Base-by-base conservation (phyloP, 2,888 invertebrate species). In the Clepsis dumicolana region DNA sequence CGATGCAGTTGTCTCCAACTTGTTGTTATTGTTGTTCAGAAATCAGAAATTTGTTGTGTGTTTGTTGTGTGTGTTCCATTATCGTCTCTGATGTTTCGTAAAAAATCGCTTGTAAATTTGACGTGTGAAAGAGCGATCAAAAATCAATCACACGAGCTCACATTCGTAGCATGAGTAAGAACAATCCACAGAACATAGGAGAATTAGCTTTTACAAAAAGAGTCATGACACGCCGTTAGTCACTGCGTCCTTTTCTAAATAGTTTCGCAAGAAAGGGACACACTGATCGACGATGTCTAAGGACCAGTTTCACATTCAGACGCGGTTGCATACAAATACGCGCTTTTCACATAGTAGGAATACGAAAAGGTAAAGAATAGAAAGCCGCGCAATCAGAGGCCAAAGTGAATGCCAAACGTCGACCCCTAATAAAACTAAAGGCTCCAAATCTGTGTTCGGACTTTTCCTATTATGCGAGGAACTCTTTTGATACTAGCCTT, bases 361-460 rank as follows among this genome's bases (percentile, higher is more conserved):
- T 59, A 50, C 48, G 44, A 56, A 56, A 44, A 44, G 61, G 50
- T 35, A 21, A 8, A n/a, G n/a, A 24, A 38, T 1, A n/a, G 50
- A 48, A 61, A 59, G 24, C 38, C 56, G 32, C 27, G 59, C 60
- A 53, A 70, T 59, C 54, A 64, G 56, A 62, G 10, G 71, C 63
- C 75, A 74, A 77, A 70, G 66, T 71, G 71, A 71, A 71, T 65
- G 71, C 72, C 73, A 71, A 75, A 75, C 75, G 73, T 73, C 75
- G 73, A 68, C 73, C 78, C 74, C 75, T 76, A 75, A 78, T 80
- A 79, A 80, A 77, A 76, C 72, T 75, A 65, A 70, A 73, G 72
- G 75, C 66, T 74, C 73, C 67, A 62, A 62, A 35, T 62, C 61
- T 70, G 70, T 72, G 73, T 73, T 71, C 71, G 77, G 70, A 12